These are phyloP conservation scores for Apteryx mantelli DNA, from an alignment of 2,113 vertebrate genomes.

Conservation along the genomic window DNA sequence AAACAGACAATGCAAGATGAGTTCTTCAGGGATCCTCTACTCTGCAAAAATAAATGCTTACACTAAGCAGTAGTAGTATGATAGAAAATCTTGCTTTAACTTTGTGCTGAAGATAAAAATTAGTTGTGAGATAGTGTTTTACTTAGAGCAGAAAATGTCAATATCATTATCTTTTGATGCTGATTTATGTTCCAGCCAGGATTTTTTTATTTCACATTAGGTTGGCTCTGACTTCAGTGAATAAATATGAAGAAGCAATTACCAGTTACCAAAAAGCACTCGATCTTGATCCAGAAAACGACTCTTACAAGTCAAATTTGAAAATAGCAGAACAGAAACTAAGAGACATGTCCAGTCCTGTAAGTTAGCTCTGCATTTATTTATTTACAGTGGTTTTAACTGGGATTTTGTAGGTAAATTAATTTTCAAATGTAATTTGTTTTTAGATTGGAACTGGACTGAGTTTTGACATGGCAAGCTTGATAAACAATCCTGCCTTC, in stretches of 20 bases:
- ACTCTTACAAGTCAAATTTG: conserved; percentile 96
- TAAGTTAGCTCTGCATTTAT: conserved; percentile 77
- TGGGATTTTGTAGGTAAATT: conserved; percentile 21
- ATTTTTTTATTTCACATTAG: conserved; percentile 74
- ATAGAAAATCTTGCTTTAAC: background rate
- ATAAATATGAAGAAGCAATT: conserved; percentile 94
- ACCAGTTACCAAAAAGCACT: conserved; percentile 95
- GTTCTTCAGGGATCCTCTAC: background rate
- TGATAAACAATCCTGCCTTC: conserved; percentile 99
- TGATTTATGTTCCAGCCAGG: background rate
- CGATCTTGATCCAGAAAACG: conserved; percentile 95
- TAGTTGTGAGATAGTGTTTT: background rate
- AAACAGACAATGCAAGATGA: background rate
- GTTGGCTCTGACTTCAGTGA: conserved; percentile 92
- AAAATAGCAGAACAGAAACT: conserved; percentile 97
- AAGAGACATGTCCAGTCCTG: conserved; percentile 90
- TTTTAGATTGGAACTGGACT: conserved; percentile 90
- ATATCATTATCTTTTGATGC: background rate
- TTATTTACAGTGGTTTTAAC: conserved; percentile 16
- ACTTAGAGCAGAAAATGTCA: background rate
- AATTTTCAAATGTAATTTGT: conserved; percentile 40
- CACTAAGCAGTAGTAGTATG: background rate
- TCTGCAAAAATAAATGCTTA: background rate
- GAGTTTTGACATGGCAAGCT: conserved; percentile 97
- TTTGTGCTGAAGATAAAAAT: background rate